Conservation (phyloP, 2,113 vertebrate genomes). For the Brachionichthys hirsutus region DNA sequence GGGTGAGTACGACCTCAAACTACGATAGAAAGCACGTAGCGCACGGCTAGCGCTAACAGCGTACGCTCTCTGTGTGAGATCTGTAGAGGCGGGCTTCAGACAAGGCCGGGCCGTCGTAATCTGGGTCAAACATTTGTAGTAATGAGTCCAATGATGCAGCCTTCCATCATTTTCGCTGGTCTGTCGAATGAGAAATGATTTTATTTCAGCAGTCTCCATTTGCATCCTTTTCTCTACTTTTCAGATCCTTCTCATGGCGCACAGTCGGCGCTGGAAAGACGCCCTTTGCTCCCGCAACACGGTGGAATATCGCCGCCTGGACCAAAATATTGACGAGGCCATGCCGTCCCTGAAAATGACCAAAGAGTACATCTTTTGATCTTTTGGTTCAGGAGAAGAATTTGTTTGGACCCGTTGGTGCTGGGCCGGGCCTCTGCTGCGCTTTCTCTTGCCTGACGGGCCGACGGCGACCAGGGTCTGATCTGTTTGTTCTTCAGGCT, state of each 20-base stretch:
- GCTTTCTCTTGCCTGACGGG: conserved; percentile 1
- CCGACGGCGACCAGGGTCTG: too few species aligned
- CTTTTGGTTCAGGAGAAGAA: not conserved
- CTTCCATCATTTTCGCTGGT: conserved; percentile 11
- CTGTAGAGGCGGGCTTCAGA: not conserved
- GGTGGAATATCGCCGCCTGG: conserved; percentile 90
- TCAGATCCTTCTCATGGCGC: conserved; percentile 89
- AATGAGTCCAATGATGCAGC: conserved; percentile 2
- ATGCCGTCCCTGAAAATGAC: conserved; percentile 98
- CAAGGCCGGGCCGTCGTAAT: conserved; percentile 1
- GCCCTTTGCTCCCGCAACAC: conserved; percentile 87
- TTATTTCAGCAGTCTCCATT: conserved; percentile 20
- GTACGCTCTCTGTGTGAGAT: too few species aligned
- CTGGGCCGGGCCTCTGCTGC: conserved; percentile 13
- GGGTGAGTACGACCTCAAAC: conserved; percentile 76
- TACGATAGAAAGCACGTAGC: too few species aligned
- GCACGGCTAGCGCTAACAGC: too few species aligned
- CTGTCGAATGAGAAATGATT: conserved; percentile 3
- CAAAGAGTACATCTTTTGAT: conserved; percentile 92
- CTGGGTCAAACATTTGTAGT: not conserved
- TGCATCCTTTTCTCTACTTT: conserved; percentile 2
- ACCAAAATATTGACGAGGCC: conserved; percentile 94
- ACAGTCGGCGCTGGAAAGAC: conserved; percentile 92
- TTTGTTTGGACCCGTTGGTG: conserved; percentile 11
- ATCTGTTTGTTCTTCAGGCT: conserved; percentile 14